These are phyloP conservation scores for Orchestia grillus DNA, from an alignment of 1,140 invertebrate species.

Conservation along the genomic window DNA sequence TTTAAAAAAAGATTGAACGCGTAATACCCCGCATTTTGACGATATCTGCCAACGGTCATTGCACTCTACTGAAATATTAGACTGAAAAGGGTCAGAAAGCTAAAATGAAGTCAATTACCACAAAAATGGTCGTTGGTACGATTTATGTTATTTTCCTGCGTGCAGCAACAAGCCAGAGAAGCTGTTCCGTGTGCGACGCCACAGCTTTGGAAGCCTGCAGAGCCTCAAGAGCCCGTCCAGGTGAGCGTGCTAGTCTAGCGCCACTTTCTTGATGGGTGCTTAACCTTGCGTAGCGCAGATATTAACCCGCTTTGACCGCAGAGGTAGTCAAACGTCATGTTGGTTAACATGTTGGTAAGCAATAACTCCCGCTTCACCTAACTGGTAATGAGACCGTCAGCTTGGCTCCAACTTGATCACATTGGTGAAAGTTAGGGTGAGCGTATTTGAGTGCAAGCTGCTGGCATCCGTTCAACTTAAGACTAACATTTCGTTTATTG, in stretches of 20 bases:
- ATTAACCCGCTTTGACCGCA: background rate
- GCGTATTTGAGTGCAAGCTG: too few species aligned
- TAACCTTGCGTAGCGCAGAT: background rate
- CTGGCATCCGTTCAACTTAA: too few species aligned
- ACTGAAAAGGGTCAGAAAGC: too few species aligned
- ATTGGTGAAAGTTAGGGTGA: too few species aligned
- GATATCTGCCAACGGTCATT: too few species aligned
- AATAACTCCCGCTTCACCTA: background rate
- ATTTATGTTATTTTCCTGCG: background rate
- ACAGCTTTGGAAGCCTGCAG: constrained; percentile 61
- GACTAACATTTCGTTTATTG: too few species aligned
- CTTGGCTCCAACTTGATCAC: too few species aligned
- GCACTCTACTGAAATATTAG: too few species aligned
- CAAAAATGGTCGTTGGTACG: background rate
- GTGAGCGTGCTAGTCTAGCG: constrained; percentile 48
- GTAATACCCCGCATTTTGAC: too few species aligned
- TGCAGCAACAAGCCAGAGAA: constrained; percentile 61
- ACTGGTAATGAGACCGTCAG: background rate
- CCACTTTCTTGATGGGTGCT: background rate
- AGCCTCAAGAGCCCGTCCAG: constrained; percentile 66
- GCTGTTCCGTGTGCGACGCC: constrained; percentile 61
- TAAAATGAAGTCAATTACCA: background rate
- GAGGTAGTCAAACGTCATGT: background rate
- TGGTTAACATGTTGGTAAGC: background rate
- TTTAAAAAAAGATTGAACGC: too few species aligned